Base-by-base conservation (phyloP, 1,140 invertebrate genomes). In the Luehdorfia chinensis region DNA sequence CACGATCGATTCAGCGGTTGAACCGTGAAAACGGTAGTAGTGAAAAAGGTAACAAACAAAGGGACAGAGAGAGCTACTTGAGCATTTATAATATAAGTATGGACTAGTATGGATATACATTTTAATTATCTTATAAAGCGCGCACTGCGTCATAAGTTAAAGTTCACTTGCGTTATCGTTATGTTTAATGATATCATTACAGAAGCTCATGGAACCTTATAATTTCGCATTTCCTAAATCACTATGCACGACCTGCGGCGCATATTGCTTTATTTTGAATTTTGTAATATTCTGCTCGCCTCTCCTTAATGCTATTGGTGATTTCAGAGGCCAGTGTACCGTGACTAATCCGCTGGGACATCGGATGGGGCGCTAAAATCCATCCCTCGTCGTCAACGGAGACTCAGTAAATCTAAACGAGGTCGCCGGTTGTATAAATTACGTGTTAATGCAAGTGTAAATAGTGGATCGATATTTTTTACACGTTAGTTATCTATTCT, bases 231-330 rank as follows among this genome's bases (percentile, higher is more conserved):
- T 57, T 52, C 52, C 36, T 50, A 55, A 65, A 69, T 68, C 61
- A 56, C 65, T n/a, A 66, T 47, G 62, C 57, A 50, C 64, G 59
- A 60, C 51, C 55, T 47, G 44, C 54, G 52, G 13, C 30, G 30
- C 55, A 55, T 66, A 61, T 71, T 68, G 65, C 59, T 68, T 59
- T 68, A 72, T 72, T 72, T 68, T 63, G 58, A 59, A 58, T 60
- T 63, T 62, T 44, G 62, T 48, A 50, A 61, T 52, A 62, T 53
- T 34, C 53, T 58, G 46, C 41, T 47, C 50, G 33, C 48, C 46
- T 54, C 48, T 57, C 63, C 66, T 71, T 63, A 55, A 58, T 51
- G 61, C 59, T 59, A 57, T 70, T 44, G 55, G 57, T 47, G 41
- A 54, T 51, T 60, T 50, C 44, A 55, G 61, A 43, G 51, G 44